These are phyloP conservation scores for Caranx melampygus DNA, from an alignment of 2,113 vertebrate species.

Conservation along the genomic window DNA sequence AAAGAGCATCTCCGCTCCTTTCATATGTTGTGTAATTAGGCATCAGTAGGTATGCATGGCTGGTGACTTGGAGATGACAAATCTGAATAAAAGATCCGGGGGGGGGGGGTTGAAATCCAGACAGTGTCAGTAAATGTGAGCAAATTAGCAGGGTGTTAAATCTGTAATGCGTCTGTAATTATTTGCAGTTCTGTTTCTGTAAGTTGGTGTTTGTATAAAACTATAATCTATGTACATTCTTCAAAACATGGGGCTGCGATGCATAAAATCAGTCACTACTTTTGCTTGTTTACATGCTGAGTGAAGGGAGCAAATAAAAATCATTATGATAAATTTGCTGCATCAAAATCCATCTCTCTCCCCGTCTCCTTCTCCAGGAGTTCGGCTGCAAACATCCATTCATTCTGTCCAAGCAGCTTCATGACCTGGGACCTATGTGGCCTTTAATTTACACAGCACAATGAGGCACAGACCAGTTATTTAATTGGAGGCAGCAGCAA, in stretches of 20 bases:
- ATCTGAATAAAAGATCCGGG: slow-evolving; percentile 70
- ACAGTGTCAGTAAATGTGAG: slow-evolving; percentile 63
- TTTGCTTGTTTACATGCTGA: background rate
- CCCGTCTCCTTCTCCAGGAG: background rate
- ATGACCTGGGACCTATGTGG: slow-evolving; percentile 41
- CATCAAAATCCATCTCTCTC: background rate
- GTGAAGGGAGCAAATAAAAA: background rate
- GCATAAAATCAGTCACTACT: background rate
- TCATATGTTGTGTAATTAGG: slow-evolving; percentile 80
- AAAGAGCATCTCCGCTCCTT: slow-evolving; percentile 72
- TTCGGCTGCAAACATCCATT: slow-evolving; percentile 12
- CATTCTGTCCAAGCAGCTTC: slow-evolving; percentile 17
- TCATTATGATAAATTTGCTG: background rate
- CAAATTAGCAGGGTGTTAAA: slow-evolving; percentile 60
- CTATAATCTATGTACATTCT: background rate
- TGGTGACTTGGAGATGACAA: slow-evolving; percentile 62
- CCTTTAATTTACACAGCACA: slow-evolving; percentile 70
- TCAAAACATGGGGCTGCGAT: background rate
- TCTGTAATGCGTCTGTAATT: slow-evolving; percentile 18
- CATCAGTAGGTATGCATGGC: slow-evolving; percentile 52
- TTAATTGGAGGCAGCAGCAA: slow-evolving; percentile 52
- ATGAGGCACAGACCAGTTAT: slow-evolving; percentile 56
- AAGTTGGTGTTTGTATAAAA: background rate
- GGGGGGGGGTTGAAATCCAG: slow-evolving; percentile 62
- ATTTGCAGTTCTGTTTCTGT: slow-evolving; percentile 11